Percentiles rank a stretch among this genome's conserved stretches.
phyloP scores from a whole-genome alignment of 2,113 vertebrate species.

The Nibea coibor region DNA sequence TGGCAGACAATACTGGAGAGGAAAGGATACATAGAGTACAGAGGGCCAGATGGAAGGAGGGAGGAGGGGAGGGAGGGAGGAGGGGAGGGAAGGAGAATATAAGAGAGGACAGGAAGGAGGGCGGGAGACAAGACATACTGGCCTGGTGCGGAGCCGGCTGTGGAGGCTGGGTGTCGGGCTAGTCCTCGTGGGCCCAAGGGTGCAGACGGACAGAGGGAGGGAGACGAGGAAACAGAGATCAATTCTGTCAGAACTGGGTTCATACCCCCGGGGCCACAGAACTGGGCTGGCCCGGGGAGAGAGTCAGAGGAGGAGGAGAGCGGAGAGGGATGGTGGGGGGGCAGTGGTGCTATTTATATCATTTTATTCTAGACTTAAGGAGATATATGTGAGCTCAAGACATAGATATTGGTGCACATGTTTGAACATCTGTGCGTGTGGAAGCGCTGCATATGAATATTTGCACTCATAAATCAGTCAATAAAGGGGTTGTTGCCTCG shows the following conservation, averaged over 20 bases:
- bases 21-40: conserved; percentile 20
- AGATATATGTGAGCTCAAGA: conserved; percentile 1
- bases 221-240: conserved; percentile 65
- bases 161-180: conserved; percentile 54
- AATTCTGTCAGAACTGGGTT: conserved; percentile 82
- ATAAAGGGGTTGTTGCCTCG: conserved; percentile 46
- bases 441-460: conserved; percentile 21
- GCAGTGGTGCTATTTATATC: conserved; percentile 70
- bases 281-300: conserved; percentile 74
- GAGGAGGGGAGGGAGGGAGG: neutral
- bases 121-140: conserved; percentile 52
- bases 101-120: conserved; percentile 54
- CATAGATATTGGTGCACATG: conserved; percentile 22
- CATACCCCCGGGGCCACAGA: conserved; percentile 75
- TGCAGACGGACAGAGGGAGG: conserved; percentile 58
- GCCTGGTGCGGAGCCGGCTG: conserved; percentile 45
- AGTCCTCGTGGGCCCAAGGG: conserved; percentile 55
- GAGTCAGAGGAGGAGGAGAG: conserved; percentile 28
- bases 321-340: neutral
- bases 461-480: conserved; percentile 64
- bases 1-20: neutral
- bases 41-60: conserved; percentile 44
- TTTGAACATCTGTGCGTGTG: conserved; percentile 38
- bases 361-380: conserved; percentile 54
- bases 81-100: conserved; percentile 1